Evolutionary conservation across 2,888 invertebrate species (phyloP).

Genomic region (Sarcophaga caerulescens): DNA sequence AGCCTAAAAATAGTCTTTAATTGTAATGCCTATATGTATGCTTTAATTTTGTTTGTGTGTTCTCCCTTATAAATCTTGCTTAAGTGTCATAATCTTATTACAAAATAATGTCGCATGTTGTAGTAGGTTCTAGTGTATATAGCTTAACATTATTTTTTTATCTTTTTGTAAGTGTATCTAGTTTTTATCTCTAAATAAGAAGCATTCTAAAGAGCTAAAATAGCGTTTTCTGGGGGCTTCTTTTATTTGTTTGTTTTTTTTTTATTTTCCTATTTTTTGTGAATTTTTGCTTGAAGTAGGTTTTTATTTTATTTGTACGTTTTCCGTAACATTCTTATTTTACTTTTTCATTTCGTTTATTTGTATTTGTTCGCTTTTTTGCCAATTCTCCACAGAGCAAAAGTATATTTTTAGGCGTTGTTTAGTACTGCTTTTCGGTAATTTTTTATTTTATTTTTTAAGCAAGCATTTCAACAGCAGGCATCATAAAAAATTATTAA

Average conservation of each 20-base stretch:
- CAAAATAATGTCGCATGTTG: not conserved
- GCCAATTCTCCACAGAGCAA: conserved; percentile 39
- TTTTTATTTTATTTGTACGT: conserved; percentile 20
- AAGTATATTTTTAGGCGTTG: conserved; percentile 41
- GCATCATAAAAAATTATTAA: conserved; percentile 11
- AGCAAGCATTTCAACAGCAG: not conserved
- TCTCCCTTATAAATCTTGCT: not conserved
- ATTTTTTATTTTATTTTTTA: not conserved
- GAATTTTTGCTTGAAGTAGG: conserved; percentile 35
- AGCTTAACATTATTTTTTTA: not conserved
- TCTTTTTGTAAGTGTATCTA: not conserved
- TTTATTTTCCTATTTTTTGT: conserved; percentile 15
- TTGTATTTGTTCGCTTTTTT: conserved; percentile 37
- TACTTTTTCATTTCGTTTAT: not conserved
- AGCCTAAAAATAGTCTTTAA: conserved; percentile 29
- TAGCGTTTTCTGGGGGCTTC: conserved; percentile 1
- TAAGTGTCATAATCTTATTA: conserved; percentile 25
- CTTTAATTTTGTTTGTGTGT: not conserved
- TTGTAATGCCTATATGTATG: not conserved
- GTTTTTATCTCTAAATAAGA: conserved; percentile 2
- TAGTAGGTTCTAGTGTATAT: not conserved
- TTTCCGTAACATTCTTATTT: not conserved
- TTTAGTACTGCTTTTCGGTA: not conserved
- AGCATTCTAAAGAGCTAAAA: not conserved
- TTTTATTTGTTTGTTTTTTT: not conserved